A percentile compares a stretch with the other conserved stretches of the same genome.
Conservation (phyloP, 2,888 invertebrate genomes). For the Tachystola acroxantha region DNA sequence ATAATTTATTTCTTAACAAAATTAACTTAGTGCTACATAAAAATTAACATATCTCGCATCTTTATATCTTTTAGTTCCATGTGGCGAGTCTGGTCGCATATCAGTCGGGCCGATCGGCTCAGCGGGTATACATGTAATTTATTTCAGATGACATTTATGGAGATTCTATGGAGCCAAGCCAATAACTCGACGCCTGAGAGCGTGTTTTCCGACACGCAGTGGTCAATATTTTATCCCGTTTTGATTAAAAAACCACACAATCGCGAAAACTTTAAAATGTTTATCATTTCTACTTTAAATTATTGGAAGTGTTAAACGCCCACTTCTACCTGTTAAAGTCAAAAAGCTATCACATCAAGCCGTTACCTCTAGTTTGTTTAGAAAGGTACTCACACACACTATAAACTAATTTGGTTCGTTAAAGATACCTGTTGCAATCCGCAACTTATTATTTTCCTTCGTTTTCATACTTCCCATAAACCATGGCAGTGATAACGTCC, state of each 20-base stretch:
- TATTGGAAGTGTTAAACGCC: slow-evolving; percentile 12
- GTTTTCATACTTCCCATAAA: slow-evolving; percentile 1
- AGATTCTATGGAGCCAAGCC: slow-evolving; percentile 49
- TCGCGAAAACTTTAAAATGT: slow-evolving; percentile 33
- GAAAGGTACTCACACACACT: too few species aligned
- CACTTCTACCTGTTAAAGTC: background rate
- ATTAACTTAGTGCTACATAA: slow-evolving; percentile 32
- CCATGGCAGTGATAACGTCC: slow-evolving; percentile 9
- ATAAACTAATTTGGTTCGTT: too few species aligned
- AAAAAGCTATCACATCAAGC: too few species aligned
- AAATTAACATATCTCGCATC: slow-evolving; percentile 55
- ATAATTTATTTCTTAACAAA: slow-evolving; percentile 35
- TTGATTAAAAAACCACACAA: slow-evolving; percentile 24
- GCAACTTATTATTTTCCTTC: too few species aligned
- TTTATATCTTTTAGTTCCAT: slow-evolving; percentile 32
- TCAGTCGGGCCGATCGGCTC: slow-evolving; percentile 31
- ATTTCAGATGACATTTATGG: slow-evolving; percentile 66
- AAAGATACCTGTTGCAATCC: too few species aligned
- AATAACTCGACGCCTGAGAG: slow-evolving; percentile 50
- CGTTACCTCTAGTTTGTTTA: too few species aligned
- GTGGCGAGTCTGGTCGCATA: slow-evolving; percentile 21
- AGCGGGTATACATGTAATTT: slow-evolving; percentile 37
- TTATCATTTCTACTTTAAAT: slow-evolving; percentile 20
- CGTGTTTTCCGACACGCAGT: slow-evolving; percentile 35
- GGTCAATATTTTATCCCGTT: slow-evolving; percentile 31